Percentiles rank a stretch among this genome's conserved stretches.
phyloP scores from a whole-genome alignment of 2,888 invertebrate species.

The Schizaphis graminum region DNA sequence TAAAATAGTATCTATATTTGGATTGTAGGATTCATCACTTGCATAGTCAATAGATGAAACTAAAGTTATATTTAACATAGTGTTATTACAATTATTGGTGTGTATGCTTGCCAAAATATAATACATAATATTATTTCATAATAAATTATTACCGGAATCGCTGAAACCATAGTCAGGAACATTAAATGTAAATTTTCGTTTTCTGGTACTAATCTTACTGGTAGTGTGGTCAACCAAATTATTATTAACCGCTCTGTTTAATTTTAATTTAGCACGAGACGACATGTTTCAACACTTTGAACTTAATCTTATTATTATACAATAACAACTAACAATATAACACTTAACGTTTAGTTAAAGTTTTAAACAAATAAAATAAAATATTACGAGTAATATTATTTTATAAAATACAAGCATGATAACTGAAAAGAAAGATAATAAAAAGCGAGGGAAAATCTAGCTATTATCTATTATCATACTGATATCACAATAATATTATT shows the following conservation, averaged over 20 bases:
- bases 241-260: not conserved
- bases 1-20: too few relatives aligned
- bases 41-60: too few relatives aligned
- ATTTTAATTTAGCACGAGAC: slow-evolving; percentile 6
- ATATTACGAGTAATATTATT: too few relatives aligned
- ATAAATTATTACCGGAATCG: not conserved
- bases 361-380: too few relatives aligned
- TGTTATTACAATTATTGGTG: too few relatives aligned
- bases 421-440: too few relatives aligned
- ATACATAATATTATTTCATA: not conserved
- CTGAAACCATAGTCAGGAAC: not conserved
- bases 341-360: too few relatives aligned
- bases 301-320: not conserved
- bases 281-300: not conserved
- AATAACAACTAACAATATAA: not conserved
- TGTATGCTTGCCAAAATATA: not conserved
- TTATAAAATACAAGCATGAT: too few relatives aligned
- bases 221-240: not conserved
- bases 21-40: not conserved
- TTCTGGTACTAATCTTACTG: not conserved
- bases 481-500: too few relatives aligned
- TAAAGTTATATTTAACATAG: not conserved
- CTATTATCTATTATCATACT: too few relatives aligned
- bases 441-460: too few relatives aligned
- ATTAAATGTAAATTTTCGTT: not conserved